Conservation (phyloP, 2,888 invertebrate species). For the Nesidiocoris tenuis region DNA sequence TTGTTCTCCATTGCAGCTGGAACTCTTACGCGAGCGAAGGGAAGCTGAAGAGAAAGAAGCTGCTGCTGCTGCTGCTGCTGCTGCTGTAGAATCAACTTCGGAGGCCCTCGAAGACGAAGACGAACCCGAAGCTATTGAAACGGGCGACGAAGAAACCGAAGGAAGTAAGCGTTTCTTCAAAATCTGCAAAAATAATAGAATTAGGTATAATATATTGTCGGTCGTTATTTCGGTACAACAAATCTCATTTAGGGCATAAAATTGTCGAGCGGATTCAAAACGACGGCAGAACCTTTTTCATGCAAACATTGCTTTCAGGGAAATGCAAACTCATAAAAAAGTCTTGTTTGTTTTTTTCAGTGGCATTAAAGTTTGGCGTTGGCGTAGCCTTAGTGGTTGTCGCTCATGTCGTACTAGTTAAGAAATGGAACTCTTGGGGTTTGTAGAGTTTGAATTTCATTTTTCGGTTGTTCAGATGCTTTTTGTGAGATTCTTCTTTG, state of each 20-base stretch:
- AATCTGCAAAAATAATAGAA: conserved; percentile 13
- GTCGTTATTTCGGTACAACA: too few relatives aligned
- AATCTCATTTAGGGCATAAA: background rate
- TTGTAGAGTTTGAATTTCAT: conserved; percentile 56
- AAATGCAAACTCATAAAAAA: conserved; percentile 41
- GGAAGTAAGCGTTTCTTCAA: conserved; percentile 48
- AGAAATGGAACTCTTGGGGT: conserved; percentile 70
- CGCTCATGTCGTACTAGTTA: conserved; percentile 81
- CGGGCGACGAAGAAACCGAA: conserved; percentile 50
- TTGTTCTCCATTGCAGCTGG: conserved; percentile 19
- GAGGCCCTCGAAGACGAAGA: conserved; percentile 19
- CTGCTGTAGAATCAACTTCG: conserved; percentile 28
- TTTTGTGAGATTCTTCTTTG: conserved; percentile 2
- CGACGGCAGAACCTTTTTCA: background rate
- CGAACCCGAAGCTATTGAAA: conserved; percentile 25
- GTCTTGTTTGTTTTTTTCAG: conserved; percentile 57
- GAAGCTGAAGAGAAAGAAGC: conserved; percentile 15
- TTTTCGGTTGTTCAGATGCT: background rate
- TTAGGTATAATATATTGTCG: too few relatives aligned
- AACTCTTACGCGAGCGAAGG: conserved; percentile 25
- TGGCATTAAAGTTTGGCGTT: conserved; percentile 82
- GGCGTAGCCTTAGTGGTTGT: conserved; percentile 81
- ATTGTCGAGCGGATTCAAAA: background rate
- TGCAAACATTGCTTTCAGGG: conserved; percentile 18
- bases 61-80: background rate